Evolutionary conservation across 1,140 invertebrate species (phyloP), one percentile per base, ranked within the genome.

Genomic region (Theocolax elegans): DNA sequence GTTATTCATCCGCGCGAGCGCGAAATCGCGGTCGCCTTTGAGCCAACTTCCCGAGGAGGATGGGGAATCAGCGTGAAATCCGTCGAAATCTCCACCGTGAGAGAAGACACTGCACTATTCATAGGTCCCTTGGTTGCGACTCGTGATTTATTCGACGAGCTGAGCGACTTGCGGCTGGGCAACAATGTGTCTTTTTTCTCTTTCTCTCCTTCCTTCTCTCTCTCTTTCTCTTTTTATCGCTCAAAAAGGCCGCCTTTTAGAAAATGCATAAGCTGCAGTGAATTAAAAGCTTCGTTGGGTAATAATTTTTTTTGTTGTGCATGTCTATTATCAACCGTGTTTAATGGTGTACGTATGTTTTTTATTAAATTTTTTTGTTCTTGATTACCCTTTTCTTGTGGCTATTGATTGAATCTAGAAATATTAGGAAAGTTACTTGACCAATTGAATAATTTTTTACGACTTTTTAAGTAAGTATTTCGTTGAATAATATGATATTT

Each of bases 41-140:
- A 51, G 56, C 4, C 23, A 3, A 9, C 10, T 7, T 25, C 12
- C 23, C 25, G 13, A 35, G 23, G 27, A 44, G 21, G 40, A 67
- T 23, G 17, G 56, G 38, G 62, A 67, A 77, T 76, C 74, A 76
- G 72, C 73, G 75, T 74, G 73, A 80, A 76, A 79, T 77, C 75
- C 75, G 71, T 68, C 69, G 68, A 79, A 80, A 79, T 80, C 73
- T 74, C 69, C 38, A 8, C 42, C 15, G 27, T 29, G 42, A 19
- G 56, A 25, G 46, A 54, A 65, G 58, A 44, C 51, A 42, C 62
- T 71, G 54, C 69, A 71, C 29, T 66, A 71, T 71, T 71, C 69
- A 71, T 71, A 53, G 38, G 3, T 31, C 27, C 40, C 15, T 29
- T 15, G 56, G 10, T 19, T 58, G 48, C 13, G 19, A 3, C 40